Conservation (phyloP, 2,113 vertebrate species). For the Miniopterus natalensis region DNA sequence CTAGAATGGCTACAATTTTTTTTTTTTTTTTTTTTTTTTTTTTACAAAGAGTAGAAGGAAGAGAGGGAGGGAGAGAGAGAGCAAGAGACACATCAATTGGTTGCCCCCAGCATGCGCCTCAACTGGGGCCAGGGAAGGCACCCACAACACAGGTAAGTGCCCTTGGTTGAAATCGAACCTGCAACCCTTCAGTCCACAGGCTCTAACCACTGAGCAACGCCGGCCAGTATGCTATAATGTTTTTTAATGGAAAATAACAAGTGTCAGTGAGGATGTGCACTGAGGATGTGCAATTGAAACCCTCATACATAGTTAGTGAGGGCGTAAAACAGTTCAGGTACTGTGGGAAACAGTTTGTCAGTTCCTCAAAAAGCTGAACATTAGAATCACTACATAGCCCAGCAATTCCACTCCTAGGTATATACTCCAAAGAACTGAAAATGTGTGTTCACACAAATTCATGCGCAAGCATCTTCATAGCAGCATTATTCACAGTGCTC, state of each 20-base stretch:
- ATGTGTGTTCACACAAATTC: not conserved
- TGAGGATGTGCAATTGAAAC: not conserved
- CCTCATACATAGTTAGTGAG: not conserved
- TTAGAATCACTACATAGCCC: not conserved
- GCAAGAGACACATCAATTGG: no score
- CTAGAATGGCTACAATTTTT: not conserved
- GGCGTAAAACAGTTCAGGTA: not conserved
- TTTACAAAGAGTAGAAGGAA: no score
- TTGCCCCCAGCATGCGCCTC: no score
- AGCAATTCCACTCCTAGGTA: not conserved
- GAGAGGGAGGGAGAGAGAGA: no score
- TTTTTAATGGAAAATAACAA: not conserved
- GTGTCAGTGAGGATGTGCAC: not conserved
- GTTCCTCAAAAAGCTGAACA: not conserved
- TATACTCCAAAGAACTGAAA: not conserved
- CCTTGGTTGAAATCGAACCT: no score
- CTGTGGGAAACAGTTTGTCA: not conserved
- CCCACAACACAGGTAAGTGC: no score
- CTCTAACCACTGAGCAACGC: no score
- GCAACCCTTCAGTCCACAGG: no score
- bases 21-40: not conserved
- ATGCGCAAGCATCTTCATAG: not conserved
- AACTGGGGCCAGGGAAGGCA: no score
- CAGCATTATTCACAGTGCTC: not conserved
- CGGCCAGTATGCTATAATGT: no score